Evolutionary conservation across 2,797 vertebrate genomes (phyloP).

Genomic region (Sebastes taczanowskii): DNA sequence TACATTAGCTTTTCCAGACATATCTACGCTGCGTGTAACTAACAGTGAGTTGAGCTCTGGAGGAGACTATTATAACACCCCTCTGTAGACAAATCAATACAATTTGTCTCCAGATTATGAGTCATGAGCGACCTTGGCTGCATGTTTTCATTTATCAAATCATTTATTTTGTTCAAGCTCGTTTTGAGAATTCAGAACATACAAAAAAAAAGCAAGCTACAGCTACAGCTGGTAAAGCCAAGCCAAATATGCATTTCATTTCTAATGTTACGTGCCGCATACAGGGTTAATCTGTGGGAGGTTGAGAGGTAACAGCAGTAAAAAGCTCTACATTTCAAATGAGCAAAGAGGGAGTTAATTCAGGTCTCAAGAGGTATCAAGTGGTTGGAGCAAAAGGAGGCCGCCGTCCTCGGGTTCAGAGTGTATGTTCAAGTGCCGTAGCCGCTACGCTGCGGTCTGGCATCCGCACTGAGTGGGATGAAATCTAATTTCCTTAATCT

Average conservation of each 20-base stretch:
- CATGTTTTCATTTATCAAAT: neutral
- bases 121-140: neutral
- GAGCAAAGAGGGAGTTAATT: constrained; percentile 48
- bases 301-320: constrained; percentile 10
- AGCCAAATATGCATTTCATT: constrained; percentile 1
- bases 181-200: neutral
- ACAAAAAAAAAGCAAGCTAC: neutral
- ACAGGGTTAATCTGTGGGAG: constrained; percentile 30
- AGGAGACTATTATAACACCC: neutral
- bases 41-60: neutral
- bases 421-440: constrained; percentile 29
- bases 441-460: constrained; percentile 33
- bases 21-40: neutral
- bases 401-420: constrained; percentile 31
- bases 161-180: neutral
- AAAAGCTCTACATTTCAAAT: constrained; percentile 45
- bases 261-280: neutral
- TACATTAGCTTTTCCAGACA: neutral
- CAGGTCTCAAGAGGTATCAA: constrained; percentile 53
- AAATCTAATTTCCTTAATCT: constrained; percentile 68
- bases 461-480: constrained; percentile 40
- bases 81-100: constrained; percentile 31
- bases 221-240: neutral
- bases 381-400: constrained; percentile 40
- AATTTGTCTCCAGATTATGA: constrained; percentile 7